phyloP scores from a whole-genome alignment of 2,113 vertebrate genomes.

The Grammatotria lemairii region DNA sequence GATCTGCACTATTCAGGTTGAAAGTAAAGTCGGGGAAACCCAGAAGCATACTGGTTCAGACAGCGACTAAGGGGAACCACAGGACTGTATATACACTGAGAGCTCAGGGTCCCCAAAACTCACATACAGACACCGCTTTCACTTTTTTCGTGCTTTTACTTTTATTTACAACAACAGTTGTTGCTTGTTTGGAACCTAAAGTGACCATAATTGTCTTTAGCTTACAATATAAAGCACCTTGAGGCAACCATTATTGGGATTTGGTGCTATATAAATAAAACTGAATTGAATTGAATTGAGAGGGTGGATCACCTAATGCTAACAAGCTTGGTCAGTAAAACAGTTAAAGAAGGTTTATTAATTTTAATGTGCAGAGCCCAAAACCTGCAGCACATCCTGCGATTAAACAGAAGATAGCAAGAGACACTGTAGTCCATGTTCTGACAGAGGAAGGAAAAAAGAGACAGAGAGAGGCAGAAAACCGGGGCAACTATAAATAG shows the following conservation, averaged over 20 bases:
- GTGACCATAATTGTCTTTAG: background rate
- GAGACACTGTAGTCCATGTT: conserved; percentile 27
- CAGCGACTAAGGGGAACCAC: background rate
- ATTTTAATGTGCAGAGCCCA: background rate
- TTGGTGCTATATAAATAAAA: background rate
- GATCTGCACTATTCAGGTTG: background rate
- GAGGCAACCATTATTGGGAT: background rate
- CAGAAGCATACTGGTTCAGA: background rate
- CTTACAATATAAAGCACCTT: background rate
- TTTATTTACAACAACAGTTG: background rate
- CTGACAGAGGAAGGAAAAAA: conserved; percentile 27
- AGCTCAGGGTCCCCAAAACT: background rate
- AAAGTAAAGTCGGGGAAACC: background rate
- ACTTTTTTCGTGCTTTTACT: background rate
- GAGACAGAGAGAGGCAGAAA: conserved; percentile 38
- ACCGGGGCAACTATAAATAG: conserved; percentile 74
- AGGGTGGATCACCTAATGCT: background rate
- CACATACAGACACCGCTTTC: background rate
- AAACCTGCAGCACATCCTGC: background rate
- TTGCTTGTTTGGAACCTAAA: background rate
- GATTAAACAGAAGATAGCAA: conserved; percentile 12
- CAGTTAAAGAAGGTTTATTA: background rate
- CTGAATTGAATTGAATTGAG: background rate
- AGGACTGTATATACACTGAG: background rate
- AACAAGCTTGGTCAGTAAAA: background rate